Percentiles rank a stretch among this genome's conserved stretches.
Conservation (phyloP, 2,113 vertebrate genomes). For the Heliornis fulica region DNA sequence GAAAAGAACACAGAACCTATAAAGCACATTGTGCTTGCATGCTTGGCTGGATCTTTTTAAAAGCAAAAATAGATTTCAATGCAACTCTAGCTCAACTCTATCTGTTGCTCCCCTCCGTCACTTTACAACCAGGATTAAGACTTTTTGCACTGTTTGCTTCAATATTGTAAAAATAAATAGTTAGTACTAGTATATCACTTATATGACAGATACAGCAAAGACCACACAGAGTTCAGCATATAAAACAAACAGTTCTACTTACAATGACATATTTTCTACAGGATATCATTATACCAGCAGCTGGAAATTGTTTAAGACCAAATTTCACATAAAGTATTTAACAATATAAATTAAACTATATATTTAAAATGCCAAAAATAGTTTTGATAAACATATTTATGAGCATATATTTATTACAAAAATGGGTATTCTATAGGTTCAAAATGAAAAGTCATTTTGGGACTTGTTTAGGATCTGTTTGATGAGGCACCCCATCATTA, state of each 20-base stretch:
- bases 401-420: too few species aligned
- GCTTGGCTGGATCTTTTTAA: background rate
- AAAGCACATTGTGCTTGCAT: background rate
- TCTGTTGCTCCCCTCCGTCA: rapidly evolving
- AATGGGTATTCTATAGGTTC: too few species aligned
- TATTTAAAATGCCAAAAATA: background rate
- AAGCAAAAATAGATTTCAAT: background rate
- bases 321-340: background rate
- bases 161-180: background rate
- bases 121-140: background rate
- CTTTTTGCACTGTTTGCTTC: background rate
- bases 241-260: background rate
- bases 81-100: background rate
- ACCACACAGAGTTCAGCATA: background rate
- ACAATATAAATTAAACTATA: background rate
- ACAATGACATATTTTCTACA: background rate
- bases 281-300: background rate
- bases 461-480: too few species aligned
- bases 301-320: background rate
- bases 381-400: background rate
- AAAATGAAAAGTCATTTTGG: too few species aligned
- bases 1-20: background rate
- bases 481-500: background rate
- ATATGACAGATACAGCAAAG: background rate
- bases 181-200: background rate